A percentile compares a stretch with the other conserved stretches of the same genome.
phyloP scores from a whole-genome alignment of 92 coral and sea anemone genomes.

The Porites divaricata region DNA sequence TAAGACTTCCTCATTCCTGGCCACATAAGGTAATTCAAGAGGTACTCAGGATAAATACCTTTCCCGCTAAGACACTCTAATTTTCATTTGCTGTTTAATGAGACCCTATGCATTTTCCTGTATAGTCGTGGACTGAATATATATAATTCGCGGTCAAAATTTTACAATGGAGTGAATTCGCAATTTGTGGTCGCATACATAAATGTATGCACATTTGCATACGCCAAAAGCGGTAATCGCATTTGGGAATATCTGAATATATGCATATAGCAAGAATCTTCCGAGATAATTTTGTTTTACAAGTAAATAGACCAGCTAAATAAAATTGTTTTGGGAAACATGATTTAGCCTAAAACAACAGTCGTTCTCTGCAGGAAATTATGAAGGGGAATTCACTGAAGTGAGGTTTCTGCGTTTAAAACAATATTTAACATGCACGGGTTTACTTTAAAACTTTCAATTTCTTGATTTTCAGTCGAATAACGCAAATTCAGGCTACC shows the following conservation, averaged over 20 bases:
- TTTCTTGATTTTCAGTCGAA: background rate
- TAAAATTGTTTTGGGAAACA: background rate
- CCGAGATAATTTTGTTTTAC: background rate
- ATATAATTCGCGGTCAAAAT: background rate
- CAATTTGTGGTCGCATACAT: background rate
- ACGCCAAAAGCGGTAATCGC: background rate
- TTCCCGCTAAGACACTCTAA: background rate
- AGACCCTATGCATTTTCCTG: background rate
- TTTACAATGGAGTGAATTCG: background rate
- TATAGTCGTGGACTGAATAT: background rate
- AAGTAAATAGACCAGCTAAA: constrained; percentile 5
- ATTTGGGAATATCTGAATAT: background rate
- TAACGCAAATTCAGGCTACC: background rate
- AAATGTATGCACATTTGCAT: constrained; percentile 13
- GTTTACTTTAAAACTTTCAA: background rate
- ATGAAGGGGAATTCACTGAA: background rate
- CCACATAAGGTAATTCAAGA: background rate
- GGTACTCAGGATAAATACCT: background rate
- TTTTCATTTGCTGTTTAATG: background rate
- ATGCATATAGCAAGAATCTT: background rate
- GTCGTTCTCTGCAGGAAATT: background rate
- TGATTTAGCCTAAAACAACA: background rate
- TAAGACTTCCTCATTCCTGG: constrained; percentile 52
- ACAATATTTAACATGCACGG: background rate
- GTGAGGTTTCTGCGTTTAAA: background rate